phyloP scores from a whole-genome alignment of 2,888 invertebrate genomes.

The Meta bourneti region DNA sequence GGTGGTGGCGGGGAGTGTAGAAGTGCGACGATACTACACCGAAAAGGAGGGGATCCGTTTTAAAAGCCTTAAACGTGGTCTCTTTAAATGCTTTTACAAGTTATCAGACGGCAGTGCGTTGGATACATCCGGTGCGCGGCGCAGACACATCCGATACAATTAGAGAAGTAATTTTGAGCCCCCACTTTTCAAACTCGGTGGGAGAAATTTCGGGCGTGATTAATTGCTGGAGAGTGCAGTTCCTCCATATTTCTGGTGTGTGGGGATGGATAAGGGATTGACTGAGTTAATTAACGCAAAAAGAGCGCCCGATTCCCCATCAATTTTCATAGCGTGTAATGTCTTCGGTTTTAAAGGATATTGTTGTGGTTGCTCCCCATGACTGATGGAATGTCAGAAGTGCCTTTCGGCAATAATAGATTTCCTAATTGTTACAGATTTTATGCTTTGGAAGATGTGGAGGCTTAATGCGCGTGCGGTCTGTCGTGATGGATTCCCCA shows the following conservation, averaged over 20 bases:
- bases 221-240: slow-evolving; percentile 64
- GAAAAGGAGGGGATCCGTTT: slow-evolving; percentile 73
- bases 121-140: slow-evolving; percentile 66
- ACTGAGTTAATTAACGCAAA: slow-evolving; percentile 73
- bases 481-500: neutral
- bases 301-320: slow-evolving; percentile 27
- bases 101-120: slow-evolving; percentile 62
- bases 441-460: slow-evolving; percentile 13
- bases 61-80: slow-evolving; percentile 69
- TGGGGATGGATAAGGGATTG: neutral
- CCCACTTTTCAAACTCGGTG: slow-evolving; percentile 53
- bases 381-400: slow-evolving; percentile 60
- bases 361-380: neutral
- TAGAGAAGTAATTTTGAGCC: slow-evolving; percentile 74
- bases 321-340: slow-evolving; percentile 27
- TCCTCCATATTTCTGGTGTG: slow-evolving; percentile 57
- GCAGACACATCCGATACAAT: slow-evolving; percentile 74
- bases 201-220: slow-evolving; percentile 68
- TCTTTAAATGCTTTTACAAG: slow-evolving; percentile 75
- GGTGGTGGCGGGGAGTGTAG: neutral
- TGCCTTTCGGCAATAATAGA: slow-evolving; percentile 51
- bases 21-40: slow-evolving; percentile 50
- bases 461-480: neutral
- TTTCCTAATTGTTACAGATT: slow-evolving; percentile 52
- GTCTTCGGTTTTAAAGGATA: too few species aligned